Evolutionary conservation across 2,888 invertebrate species (phyloP), one percentile per base, ranked within the genome.

Genomic region (Nymphalis urticae): DNA sequence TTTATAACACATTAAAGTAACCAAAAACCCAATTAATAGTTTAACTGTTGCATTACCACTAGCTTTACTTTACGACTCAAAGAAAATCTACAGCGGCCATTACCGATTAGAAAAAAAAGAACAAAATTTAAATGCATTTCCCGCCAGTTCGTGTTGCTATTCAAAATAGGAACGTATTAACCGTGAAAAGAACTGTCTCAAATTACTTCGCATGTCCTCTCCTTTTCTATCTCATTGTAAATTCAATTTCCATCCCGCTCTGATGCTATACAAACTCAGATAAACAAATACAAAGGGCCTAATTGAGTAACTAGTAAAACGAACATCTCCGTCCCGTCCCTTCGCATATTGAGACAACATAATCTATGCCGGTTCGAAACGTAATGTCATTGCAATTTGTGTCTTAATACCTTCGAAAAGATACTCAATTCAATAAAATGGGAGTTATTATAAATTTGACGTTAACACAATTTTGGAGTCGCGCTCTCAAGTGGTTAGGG

Each of bases 201-300:
- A 92, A 92, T 92, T 92, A 92, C 92, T 90, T 84, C 81, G 77
- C 85, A 85, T 81, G 72, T 42, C n/a, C 67, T 70, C 24, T 87
- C 86, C 72, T 81, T 77, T 72, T 90, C 82, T 62, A 27, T 32
- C 78, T n/a, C 66, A 48, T 53, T 32, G 13, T 7, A 62, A 64
- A 54, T 54, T 59, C 58, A 85, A 82, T 76, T 60, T 75, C 70
- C 72, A 64, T 89, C 87, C 71, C 81, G 77, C 74, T 90, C 84
- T 75, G 71, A 76, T 80, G 83, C 88, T 91, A 88, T 88, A 90
- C 89, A 91, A 92, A 92, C 91, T 92, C 89, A 89, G 89, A 92
- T 92, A 92, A 93, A 92, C 92, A 93, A 92, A 93, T 89, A 93
- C 93, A 93, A 92, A 93, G 92, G 91, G 91, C 91, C 93, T 93